phyloP scores from a whole-genome alignment of 2,888 invertebrate species.

The Bhutanitis thaidina region DNA sequence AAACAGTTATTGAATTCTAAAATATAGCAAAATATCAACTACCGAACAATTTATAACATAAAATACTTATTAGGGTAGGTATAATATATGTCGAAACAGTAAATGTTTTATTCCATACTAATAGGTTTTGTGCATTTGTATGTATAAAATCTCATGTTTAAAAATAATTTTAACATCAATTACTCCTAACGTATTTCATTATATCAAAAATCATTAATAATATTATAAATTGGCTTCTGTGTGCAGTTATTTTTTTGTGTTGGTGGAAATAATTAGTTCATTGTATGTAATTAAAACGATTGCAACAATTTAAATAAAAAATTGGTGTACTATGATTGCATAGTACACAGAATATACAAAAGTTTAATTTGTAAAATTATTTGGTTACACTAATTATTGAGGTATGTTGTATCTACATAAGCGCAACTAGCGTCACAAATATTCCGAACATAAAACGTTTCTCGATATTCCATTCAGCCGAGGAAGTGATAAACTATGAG shows the following conservation, averaged over 20 bases:
- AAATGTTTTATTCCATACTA: conserved; percentile 7
- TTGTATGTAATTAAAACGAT: too few relatives aligned
- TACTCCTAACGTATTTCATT: background rate
- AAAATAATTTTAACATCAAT: conserved; percentile 15
- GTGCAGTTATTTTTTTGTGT: background rate
- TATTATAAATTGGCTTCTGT: background rate
- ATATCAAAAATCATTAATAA: background rate
- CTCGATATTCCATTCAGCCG: background rate
- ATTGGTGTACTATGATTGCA: background rate
- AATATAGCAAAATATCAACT: conserved; percentile 18
- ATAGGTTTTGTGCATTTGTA: conserved; percentile 17
- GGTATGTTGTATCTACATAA: conserved; percentile 17
- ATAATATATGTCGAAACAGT: conserved; percentile 16
- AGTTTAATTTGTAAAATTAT: conserved; percentile 10
- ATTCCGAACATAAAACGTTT: conserved; percentile 7
- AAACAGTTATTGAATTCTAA: conserved; percentile 16
- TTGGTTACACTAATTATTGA: conserved; percentile 16
- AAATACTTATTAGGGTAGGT: conserved; percentile 14
- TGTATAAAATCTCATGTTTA: conserved; percentile 16
- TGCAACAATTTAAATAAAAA: background rate
- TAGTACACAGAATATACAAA: background rate
- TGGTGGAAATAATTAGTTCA: background rate
- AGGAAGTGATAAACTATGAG: conserved; percentile 15
- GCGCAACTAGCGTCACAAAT: conserved; percentile 16
- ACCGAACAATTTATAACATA: conserved; percentile 17